Percentiles rank a stretch among this genome's conserved stretches.
Conservation (phyloP, 2,888 invertebrate species). For the Nomada fucata region DNA sequence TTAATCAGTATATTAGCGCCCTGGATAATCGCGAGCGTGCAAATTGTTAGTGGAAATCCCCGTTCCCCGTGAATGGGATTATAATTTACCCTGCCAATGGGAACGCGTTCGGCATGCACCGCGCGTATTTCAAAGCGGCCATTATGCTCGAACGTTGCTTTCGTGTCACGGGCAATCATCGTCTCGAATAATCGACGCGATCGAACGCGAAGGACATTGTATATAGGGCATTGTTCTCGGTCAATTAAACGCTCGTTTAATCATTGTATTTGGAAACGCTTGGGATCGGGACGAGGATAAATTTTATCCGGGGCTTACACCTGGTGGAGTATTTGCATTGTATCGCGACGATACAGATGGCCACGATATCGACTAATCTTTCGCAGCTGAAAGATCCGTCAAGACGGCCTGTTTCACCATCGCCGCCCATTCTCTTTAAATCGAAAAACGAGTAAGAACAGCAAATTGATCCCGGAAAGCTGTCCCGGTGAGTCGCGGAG, state of each 20-base stretch:
- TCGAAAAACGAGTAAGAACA: no score
- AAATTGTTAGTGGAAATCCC: conserved; percentile 40
- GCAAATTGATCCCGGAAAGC: conserved; percentile 1
- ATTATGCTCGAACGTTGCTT: conserved; percentile 1
- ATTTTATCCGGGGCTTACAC: no score
- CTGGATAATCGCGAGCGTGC: conserved; percentile 24
- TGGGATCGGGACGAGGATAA: no score
- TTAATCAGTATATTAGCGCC: conserved; percentile 40
- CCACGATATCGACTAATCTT: no score
- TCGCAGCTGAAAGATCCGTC: no score
- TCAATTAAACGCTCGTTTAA: neutral
- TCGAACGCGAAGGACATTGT: neutral
- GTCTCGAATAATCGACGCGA: conserved; percentile 33
- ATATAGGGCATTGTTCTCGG: neutral
- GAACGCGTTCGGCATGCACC: conserved; percentile 18
- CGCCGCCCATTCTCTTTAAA: neutral
- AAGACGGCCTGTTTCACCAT: neutral
- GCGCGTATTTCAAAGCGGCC: conserved; percentile 23
- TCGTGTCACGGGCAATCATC: conserved; percentile 25
- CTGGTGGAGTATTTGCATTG: no score
- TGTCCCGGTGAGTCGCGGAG: neutral
- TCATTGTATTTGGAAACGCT: neutral
- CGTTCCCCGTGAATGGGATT: conserved; percentile 11
- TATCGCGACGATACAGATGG: no score
- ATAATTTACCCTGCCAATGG: conserved; percentile 29